Evolutionary conservation across 2,113 vertebrate genomes (phyloP).

Genomic region (Megaptera novaeangliae): DNA sequence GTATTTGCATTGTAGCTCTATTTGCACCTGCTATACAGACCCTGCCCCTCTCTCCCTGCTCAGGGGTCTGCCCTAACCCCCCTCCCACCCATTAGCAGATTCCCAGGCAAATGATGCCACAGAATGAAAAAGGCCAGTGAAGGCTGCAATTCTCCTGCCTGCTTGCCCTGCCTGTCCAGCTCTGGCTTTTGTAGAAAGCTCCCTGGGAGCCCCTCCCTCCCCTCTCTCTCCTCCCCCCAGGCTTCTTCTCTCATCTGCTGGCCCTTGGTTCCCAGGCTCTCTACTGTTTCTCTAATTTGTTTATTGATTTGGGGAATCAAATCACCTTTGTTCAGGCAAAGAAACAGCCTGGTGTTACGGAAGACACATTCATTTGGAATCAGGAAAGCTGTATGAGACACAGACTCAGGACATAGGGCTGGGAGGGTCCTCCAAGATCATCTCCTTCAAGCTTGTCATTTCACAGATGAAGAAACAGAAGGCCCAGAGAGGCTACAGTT

Average conservation of each 20-base stretch:
- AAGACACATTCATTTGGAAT: neutral
- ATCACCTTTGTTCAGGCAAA: constrained; percentile 53
- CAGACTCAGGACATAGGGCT: neutral
- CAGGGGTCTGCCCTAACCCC: neutral
- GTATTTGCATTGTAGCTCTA: neutral
- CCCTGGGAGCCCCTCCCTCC: neutral
- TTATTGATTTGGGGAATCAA: constrained; percentile 65
- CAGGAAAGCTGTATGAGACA: neutral
- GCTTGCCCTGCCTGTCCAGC: neutral
- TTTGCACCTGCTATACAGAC: constrained; percentile 43
- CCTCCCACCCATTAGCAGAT: constrained; percentile 50
- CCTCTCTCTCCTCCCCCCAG: neutral
- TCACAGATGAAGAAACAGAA: neutral
- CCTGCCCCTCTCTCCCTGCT: neutral
- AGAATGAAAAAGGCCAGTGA: neutral
- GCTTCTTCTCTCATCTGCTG: constrained; percentile 7
- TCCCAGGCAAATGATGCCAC: neutral
- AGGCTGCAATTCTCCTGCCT: neutral
- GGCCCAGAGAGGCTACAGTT: neutral
- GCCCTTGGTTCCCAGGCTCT: constrained; percentile 31
- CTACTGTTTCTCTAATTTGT: constrained; percentile 17
- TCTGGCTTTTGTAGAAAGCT: neutral
- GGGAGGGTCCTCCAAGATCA: neutral
- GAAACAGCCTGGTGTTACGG: neutral
- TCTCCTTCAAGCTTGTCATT: neutral